These are phyloP conservation scores for Cataglyphis hispanica DNA, from an alignment of 1,140 invertebrate species.

Conservation along the genomic window DNA sequence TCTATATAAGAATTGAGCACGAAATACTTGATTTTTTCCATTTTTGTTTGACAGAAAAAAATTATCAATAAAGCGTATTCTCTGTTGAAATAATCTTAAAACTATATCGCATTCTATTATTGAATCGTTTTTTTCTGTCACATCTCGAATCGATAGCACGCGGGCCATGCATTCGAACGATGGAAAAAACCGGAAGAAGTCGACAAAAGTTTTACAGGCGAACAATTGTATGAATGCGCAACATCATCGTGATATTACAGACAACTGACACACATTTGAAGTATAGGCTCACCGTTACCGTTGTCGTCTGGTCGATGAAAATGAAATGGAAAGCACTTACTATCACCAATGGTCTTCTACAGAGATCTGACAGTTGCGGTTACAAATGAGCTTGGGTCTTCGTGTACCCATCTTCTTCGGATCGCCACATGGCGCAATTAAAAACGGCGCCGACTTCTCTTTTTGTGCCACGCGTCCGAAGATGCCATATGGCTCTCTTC, in stretches of 20 bases:
- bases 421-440: constrained; percentile 84
- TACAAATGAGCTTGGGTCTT: constrained; percentile 74
- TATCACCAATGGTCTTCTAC: constrained; percentile 32
- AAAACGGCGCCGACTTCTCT: constrained; percentile 78
- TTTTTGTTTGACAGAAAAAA: not conserved
- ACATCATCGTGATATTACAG: constrained; percentile 58
- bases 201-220: not conserved
- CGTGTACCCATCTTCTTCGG: constrained; percentile 58
- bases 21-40: not conserved
- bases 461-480: constrained; percentile 82
- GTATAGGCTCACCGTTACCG: constrained; percentile 49
- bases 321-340: constrained; percentile 65
- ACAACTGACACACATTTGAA: constrained; percentile 70
- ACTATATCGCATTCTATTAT: not conserved
- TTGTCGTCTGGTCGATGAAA: constrained; percentile 64
- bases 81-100: not conserved
- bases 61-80: not conserved
- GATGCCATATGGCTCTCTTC: constrained; percentile 81
- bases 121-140: not conserved
- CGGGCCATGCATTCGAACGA: not conserved
- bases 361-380: constrained; percentile 79
- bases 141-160: not conserved
- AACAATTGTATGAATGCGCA: constrained; percentile 30
- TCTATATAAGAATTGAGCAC: not conserved
- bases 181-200: constrained; percentile 31